phyloP scores from a whole-genome alignment of 2,888 invertebrate species.

The Plebejus argus region DNA sequence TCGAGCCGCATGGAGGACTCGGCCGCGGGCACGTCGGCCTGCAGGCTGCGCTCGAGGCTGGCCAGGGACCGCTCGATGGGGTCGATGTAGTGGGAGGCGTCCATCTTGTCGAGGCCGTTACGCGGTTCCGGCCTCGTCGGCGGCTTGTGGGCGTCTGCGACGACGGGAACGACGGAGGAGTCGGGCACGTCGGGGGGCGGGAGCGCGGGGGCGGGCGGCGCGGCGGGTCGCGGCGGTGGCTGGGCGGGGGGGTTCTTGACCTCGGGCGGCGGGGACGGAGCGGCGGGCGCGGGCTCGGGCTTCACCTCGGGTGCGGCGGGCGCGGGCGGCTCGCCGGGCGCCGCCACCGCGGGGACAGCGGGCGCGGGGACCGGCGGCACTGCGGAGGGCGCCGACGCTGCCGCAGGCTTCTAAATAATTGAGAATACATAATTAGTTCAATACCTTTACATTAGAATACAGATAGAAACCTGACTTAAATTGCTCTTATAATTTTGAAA shows the following conservation, averaged over 20 bases:
- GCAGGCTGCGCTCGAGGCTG: constrained; percentile 83
- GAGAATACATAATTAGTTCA: neutral
- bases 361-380: constrained; percentile 52
- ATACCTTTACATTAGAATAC: neutral
- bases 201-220: constrained; percentile 35
- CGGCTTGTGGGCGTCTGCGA: constrained; percentile 53
- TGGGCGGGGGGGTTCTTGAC: constrained; percentile 54
- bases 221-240: constrained; percentile 37
- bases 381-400: constrained; percentile 49
- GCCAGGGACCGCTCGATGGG: constrained; percentile 87
- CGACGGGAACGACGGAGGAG: constrained; percentile 53
- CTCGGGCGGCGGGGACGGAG: constrained; percentile 52
- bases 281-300: constrained; percentile 54
- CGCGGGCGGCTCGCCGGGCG: constrained; percentile 48
- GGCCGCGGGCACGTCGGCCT: constrained; percentile 78
- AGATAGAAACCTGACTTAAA: neutral
- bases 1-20: constrained; percentile 74
- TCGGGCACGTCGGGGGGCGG: constrained; percentile 44
- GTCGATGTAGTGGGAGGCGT: constrained; percentile 79
- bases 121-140: constrained; percentile 59
- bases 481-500: too few species aligned
- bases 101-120: constrained; percentile 71
- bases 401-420: constrained; percentile 37
- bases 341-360: constrained; percentile 43
- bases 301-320: constrained; percentile 47